phyloP scores from a whole-genome alignment of 2,797 vertebrate genomes.

The Poliocrania exsul region DNA sequence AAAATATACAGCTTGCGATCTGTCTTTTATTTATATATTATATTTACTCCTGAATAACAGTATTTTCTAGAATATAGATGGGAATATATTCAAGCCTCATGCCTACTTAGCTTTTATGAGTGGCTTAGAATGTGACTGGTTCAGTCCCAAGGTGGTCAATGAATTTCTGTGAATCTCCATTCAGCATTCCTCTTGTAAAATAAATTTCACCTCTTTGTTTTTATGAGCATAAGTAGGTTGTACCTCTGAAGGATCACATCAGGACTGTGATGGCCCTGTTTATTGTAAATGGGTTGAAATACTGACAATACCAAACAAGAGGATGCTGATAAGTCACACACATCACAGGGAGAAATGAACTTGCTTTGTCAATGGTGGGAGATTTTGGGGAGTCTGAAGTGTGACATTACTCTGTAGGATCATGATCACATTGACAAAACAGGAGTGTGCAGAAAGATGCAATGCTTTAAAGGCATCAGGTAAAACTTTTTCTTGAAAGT shows the following conservation, averaged over 20 bases:
- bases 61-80: neutral
- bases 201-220: neutral
- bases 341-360: neutral
- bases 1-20: neutral
- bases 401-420: neutral
- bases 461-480: neutral
- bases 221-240: neutral
- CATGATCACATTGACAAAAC: neutral
- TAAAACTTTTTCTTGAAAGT: neutral
- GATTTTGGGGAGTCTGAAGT: neutral
- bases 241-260: neutral
- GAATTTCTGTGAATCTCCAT: neutral
- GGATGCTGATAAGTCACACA: neutral
- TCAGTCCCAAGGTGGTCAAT: neutral
- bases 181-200: neutral
- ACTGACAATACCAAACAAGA: neutral
- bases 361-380: neutral
- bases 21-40: neutral
- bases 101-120: neutral
- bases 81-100: neutral
- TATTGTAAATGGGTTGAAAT: neutral
- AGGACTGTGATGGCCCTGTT: neutral
- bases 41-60: neutral
- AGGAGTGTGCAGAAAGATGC: rapidly evolving
- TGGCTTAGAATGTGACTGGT: neutral